Conservation (phyloP, 2,888 invertebrate genomes). For the Cosmorhoe ocellata region DNA sequence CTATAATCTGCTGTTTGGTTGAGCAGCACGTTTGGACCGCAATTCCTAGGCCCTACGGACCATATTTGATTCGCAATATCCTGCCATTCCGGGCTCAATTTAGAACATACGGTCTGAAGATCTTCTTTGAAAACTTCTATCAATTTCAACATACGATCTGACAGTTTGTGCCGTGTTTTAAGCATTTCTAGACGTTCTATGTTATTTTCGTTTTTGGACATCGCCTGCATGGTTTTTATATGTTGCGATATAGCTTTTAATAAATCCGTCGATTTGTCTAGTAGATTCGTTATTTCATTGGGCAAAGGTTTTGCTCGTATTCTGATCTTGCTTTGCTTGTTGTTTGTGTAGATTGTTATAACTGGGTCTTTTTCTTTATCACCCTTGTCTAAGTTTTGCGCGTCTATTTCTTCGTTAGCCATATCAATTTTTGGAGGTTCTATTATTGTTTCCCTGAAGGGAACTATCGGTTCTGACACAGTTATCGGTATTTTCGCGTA, state of each 20-base stretch:
- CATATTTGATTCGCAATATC: constrained; percentile 87
- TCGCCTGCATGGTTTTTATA: constrained; percentile 67
- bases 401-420: constrained; percentile 92
- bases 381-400: constrained; percentile 77
- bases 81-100: constrained; percentile 80
- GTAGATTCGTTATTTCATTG: constrained; percentile 84
- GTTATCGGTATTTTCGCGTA: constrained; percentile 94
- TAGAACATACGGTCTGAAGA: constrained; percentile 83
- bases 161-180: constrained; percentile 60
- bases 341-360: constrained; percentile 85
- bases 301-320: constrained; percentile 92
- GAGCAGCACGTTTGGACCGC: constrained; percentile 94
- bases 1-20: constrained; percentile 88
- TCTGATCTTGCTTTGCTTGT: constrained; percentile 87
- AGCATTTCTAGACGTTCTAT: constrained; percentile 49
- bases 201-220: constrained; percentile 63
- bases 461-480: constrained; percentile 97
- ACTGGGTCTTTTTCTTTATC: constrained; percentile 76
- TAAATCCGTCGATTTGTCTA: constrained; percentile 87
- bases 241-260: constrained; percentile 85
- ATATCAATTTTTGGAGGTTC: constrained; percentile 90
- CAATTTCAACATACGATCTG: constrained; percentile 70
- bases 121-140: constrained; percentile 79
- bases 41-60: constrained; percentile 95
- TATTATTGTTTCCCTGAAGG: constrained; percentile 96